Evolutionary conservation across 2,113 vertebrate genomes (phyloP).

Genomic region (Desmodus rotundus): DNA sequence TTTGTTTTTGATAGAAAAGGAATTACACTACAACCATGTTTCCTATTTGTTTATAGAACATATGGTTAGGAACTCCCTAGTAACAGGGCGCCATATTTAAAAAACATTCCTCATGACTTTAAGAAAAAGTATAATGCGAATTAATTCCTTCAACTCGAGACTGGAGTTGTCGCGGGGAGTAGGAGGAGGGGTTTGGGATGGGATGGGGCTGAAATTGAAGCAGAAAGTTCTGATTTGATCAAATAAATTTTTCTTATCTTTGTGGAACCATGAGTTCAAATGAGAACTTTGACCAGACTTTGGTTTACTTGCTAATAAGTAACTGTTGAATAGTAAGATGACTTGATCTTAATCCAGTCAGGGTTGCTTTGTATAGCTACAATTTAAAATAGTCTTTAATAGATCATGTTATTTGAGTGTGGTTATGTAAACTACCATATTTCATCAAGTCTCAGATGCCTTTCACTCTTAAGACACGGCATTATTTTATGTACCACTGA

Average conservation of each 20-base stretch:
- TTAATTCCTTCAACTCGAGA: constrained; percentile 28
- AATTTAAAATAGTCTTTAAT: constrained; percentile 53
- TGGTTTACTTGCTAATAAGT: constrained; percentile 36
- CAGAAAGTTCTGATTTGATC: constrained; percentile 19
- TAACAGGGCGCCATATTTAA: constrained; percentile 29
- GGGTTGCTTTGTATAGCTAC: constrained; percentile 36
- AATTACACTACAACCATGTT: not conserved
- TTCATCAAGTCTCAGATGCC: constrained; percentile 59
- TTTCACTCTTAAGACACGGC: constrained; percentile 46
- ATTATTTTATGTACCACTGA: constrained; percentile 45
- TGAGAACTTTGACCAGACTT: constrained; percentile 34
- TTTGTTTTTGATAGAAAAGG: constrained; percentile 60
- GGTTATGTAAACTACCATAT: constrained; percentile 60
- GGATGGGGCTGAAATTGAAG: constrained; percentile 17
- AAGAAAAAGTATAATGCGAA: constrained; percentile 31
- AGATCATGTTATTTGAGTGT: constrained; percentile 50
- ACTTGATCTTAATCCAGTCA: constrained; percentile 47
- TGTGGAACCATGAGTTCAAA: constrained; percentile 30
- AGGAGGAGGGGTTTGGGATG: not conserved
- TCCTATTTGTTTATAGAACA: constrained; percentile 42
- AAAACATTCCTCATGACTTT: constrained; percentile 32
- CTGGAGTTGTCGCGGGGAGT: not conserved
- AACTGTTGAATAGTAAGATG: constrained; percentile 37
- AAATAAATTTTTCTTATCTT: constrained; percentile 23
- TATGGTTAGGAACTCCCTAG: constrained; percentile 28